Conservation (phyloP, 1,140 invertebrate species). For the Theocolax elegans region DNA sequence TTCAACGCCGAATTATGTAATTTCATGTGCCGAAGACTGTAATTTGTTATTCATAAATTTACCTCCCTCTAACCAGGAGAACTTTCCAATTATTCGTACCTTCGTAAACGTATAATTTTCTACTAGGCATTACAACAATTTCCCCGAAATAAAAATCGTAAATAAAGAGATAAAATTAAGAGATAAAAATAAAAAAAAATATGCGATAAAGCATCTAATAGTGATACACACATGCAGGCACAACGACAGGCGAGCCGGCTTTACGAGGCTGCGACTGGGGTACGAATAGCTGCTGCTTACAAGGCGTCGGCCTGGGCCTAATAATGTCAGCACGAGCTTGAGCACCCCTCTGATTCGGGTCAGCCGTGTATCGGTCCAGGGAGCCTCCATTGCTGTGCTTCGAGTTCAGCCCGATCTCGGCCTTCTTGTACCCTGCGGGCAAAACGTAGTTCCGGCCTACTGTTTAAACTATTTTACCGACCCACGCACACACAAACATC, state of each 20-base stretch:
- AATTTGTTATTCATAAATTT: no score
- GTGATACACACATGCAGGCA: slow-evolving; percentile 67
- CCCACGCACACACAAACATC: no score
- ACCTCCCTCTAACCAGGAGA: no score
- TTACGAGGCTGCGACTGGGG: slow-evolving; percentile 50
- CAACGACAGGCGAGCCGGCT: slow-evolving; percentile 63
- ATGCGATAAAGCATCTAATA: no score
- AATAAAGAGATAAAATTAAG: slow-evolving; percentile 3
- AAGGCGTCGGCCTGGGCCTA: slow-evolving; percentile 75
- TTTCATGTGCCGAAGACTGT: no score
- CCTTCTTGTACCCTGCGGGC: slow-evolving; percentile 73
- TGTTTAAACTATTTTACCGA: no score
- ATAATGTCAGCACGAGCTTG: slow-evolving; percentile 77
- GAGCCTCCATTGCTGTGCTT: slow-evolving; percentile 75
- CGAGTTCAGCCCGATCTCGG: slow-evolving; percentile 72
- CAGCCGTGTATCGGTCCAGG: slow-evolving; percentile 81
- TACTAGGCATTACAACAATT: no score
- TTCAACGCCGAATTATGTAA: no score
- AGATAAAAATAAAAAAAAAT: slow-evolving; percentile 36
- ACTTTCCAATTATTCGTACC: no score
- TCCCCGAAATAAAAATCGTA: not conserved
- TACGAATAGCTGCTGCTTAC: slow-evolving; percentile 65
- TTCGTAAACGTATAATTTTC: no score
- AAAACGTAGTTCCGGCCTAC: not conserved
- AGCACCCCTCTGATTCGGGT: slow-evolving; percentile 78